phyloP scores from a whole-genome alignment of 1,140 invertebrate genomes.

The Uloborus diversus region DNA sequence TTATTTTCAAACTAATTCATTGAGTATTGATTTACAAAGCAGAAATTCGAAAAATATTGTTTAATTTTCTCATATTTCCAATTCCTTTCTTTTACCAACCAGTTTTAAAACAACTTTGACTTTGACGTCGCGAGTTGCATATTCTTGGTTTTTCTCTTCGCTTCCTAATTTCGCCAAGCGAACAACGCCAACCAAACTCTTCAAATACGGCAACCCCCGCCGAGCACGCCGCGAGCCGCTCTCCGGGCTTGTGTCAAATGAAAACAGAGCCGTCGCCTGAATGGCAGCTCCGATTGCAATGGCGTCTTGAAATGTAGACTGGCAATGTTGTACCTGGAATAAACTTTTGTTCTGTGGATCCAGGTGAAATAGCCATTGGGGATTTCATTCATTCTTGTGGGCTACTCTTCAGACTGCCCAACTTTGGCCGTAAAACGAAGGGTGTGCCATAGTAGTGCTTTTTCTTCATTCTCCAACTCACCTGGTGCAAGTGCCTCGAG shows the following conservation, averaged over 20 bases:
- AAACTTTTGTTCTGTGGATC: background rate
- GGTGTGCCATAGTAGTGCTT: slow-evolving; percentile 4
- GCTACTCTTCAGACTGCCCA: background rate
- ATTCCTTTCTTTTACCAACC: no score
- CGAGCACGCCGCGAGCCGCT: slow-evolving; percentile 20
- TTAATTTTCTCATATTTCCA: no score
- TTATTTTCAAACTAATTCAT: no score
- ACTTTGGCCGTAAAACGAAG: background rate
- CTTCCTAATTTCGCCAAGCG: no score
- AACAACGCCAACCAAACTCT: background rate
- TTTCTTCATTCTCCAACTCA: background rate
- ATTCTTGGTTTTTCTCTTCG: no score
- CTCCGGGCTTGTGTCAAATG: slow-evolving; percentile 33
- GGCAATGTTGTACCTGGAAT: background rate
- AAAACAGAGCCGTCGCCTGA: background rate
- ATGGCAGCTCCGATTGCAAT: background rate
- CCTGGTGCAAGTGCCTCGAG: background rate
- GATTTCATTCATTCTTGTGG: background rate
- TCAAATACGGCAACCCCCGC: slow-evolving; percentile 40
- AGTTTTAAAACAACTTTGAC: no score
- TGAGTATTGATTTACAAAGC: no score
- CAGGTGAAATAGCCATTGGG: background rate
- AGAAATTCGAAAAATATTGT: no score
- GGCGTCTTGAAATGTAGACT: background rate
- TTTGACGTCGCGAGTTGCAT: no score